Evolutionary conservation across 1,140 invertebrate genomes (phyloP).

Genomic region (Tetraneura akinire): DNA sequence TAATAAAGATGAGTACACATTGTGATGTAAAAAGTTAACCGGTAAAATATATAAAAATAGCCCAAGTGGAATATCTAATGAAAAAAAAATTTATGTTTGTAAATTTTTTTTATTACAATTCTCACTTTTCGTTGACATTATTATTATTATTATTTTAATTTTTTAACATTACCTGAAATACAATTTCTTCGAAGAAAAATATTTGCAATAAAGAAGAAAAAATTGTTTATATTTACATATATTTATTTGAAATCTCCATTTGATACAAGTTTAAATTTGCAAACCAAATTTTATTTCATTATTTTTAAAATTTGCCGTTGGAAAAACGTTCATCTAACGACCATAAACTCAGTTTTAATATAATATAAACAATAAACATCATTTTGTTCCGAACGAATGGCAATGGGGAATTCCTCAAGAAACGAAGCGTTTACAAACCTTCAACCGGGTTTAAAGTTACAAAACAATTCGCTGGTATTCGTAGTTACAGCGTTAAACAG

Average conservation of each 20-base stretch:
- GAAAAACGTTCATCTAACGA: background rate
- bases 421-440: background rate
- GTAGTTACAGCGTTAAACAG: background rate
- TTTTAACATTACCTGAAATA: background rate
- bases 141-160: background rate
- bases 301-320: background rate
- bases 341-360: background rate
- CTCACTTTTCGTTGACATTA: background rate
- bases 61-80: too few species aligned
- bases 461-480: background rate
- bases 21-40: too few species aligned
- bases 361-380: background rate
- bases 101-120: background rate
- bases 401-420: background rate
- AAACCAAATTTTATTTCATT: slow-evolving; percentile 9
- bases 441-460: background rate
- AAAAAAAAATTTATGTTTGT: background rate
- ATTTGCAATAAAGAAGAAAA: background rate
- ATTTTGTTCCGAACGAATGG: background rate
- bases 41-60: too few species aligned
- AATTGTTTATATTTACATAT: slow-evolving; percentile 22
- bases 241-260: slow-evolving; percentile 7
- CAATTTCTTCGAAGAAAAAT: background rate
- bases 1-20: too few species aligned
- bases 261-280: background rate